Percentiles rank a stretch among this genome's conserved stretches.
Evolutionary conservation across 2,888 invertebrate genomes (phyloP).

Genomic region (Lithophane socia): DNA sequence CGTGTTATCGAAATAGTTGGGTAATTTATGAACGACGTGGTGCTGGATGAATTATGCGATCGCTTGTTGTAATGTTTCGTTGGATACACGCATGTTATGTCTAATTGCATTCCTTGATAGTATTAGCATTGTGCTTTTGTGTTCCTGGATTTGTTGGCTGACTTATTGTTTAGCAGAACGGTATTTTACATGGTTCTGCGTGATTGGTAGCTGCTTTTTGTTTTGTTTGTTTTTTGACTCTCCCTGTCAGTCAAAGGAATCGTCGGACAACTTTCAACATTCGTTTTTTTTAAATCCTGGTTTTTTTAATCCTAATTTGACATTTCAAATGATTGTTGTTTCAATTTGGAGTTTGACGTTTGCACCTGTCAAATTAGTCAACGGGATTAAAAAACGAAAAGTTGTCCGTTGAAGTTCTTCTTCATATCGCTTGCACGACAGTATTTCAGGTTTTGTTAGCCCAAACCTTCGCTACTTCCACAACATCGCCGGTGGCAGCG

Average conservation of each 20-base stretch:
- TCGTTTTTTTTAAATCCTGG: too few species aligned
- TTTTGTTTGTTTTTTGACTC: background rate
- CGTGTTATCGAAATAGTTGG: conserved; percentile 87
- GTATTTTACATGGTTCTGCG: background rate
- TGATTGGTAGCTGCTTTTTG: background rate
- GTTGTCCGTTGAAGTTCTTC: background rate
- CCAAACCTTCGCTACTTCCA: background rate
- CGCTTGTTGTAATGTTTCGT: conserved; percentile 75
- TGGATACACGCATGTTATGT: conserved; percentile 75
- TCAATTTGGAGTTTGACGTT: too few species aligned
- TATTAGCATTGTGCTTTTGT: conserved; percentile 62
- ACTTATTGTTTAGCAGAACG: conserved; percentile 15
- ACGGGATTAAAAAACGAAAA: background rate
- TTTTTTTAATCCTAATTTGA: too few species aligned
- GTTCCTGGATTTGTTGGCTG: conserved; percentile 35
- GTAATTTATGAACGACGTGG: conserved; percentile 83
- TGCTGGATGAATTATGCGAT: conserved; percentile 81
- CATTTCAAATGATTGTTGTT: too few species aligned
- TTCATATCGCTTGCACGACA: background rate
- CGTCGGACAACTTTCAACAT: too few species aligned
- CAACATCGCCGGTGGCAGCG: background rate
- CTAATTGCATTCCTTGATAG: conserved; percentile 77
- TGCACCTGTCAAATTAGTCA: too few species aligned
- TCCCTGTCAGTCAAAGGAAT: too few species aligned
- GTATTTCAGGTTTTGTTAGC: background rate